phyloP scores from a whole-genome alignment of 2,797 vertebrate species.

The Megaceryle alcyon region DNA sequence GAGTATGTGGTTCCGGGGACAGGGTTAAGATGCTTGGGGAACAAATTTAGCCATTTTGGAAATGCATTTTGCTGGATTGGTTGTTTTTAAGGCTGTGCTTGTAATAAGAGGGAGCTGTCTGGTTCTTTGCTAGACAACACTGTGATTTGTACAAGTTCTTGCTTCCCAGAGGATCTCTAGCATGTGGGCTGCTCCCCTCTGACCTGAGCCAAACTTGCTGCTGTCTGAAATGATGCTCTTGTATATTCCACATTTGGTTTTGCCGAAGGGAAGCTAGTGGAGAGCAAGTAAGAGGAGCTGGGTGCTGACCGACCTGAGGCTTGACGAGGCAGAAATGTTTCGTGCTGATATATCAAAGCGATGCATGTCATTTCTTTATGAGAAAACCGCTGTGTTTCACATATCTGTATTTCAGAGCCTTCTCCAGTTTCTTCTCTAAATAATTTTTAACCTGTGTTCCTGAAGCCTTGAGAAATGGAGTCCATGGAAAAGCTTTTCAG shows the following conservation, averaged over 20 bases:
- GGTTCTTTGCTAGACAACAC: neutral
- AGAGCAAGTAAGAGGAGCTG: neutral
- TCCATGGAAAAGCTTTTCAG: slow-evolving; percentile 1
- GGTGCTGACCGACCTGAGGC: neutral
- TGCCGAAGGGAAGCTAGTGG: neutral
- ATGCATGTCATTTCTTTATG: neutral
- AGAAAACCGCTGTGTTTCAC: neutral
- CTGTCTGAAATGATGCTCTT: neutral
- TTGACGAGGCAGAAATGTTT: slow-evolving; percentile 16
- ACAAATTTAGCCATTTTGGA: neutral
- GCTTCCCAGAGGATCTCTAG: neutral
- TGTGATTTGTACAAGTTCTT: neutral
- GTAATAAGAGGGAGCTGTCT: neutral
- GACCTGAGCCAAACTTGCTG: neutral
- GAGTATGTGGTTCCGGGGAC: neutral
- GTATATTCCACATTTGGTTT: neutral
- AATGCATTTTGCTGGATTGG: neutral
- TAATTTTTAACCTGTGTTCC: neutral
- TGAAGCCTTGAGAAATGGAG: neutral
- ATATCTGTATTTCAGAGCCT: neutral
- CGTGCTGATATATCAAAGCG: neutral
- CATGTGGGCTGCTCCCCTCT: neutral
- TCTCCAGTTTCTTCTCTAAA: neutral
- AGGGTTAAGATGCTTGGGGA: neutral
- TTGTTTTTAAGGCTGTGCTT: neutral